Evolutionary conservation across 2,113 vertebrate genomes (phyloP).

Genomic region (Meleagris gallopavo): DNA sequence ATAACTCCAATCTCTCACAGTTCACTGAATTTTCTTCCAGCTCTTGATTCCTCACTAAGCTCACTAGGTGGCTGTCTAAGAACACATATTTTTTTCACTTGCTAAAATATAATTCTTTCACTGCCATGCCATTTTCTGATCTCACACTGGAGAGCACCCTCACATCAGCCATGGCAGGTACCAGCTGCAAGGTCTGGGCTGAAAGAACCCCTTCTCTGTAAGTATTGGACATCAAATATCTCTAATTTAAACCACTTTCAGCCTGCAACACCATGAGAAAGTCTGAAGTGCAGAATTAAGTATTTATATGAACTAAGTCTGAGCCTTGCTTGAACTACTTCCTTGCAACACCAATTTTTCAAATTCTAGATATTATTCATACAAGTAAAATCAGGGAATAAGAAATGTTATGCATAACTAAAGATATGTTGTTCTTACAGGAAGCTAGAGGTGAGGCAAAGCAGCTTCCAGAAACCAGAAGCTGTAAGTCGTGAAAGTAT

Average conservation of each 20-base stretch:
- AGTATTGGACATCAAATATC: accelerated
- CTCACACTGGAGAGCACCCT: constrained; percentile 20
- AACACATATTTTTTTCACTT: neutral
- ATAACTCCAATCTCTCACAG: neutral
- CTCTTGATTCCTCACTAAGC: neutral
- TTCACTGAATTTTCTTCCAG: neutral
- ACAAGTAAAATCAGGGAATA: neutral
- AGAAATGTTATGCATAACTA: accelerated
- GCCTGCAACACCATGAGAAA: neutral
- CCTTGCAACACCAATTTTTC: accelerated
- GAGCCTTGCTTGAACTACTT: neutral
- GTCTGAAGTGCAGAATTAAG: neutral
- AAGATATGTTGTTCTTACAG: neutral
- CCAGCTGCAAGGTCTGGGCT: neutral
- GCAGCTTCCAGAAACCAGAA: neutral
- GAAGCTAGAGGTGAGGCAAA: neutral
- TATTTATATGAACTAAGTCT: neutral
- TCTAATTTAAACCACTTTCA: neutral
- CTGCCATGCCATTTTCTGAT: neutral
- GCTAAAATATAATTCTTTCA: accelerated
- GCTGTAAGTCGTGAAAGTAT: neutral
- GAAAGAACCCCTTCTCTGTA: neutral
- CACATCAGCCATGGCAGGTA: neutral
- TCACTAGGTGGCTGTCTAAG: constrained; percentile 67
- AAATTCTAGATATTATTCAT: accelerated